Conservation (phyloP, 2,797 vertebrate species). For the Lindbergichthys nudifrons region DNA sequence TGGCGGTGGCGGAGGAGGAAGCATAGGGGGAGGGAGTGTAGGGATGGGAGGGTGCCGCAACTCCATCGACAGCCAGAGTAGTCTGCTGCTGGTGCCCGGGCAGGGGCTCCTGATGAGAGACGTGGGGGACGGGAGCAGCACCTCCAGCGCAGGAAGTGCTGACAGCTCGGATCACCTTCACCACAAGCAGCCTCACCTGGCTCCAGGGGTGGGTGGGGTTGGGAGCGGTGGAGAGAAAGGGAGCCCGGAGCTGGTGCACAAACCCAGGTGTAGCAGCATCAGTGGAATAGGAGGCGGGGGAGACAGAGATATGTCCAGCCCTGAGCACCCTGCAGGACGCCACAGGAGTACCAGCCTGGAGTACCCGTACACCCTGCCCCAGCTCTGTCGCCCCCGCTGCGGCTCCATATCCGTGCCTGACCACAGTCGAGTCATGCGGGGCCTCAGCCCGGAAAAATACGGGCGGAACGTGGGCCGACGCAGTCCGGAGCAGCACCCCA, state of each 20-base stretch:
- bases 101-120: constrained; percentile 90
- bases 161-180: constrained; percentile 93
- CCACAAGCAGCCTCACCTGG: constrained; percentile 88
- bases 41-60: constrained; percentile 89
- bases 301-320: constrained; percentile 78
- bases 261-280: constrained; percentile 81
- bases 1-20: constrained; percentile 50
- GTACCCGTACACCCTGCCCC: constrained; percentile 86
- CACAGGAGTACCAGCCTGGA: constrained; percentile 93
- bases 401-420: constrained; percentile 90
- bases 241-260: constrained; percentile 89
- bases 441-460: constrained; percentile 93
- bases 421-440: constrained; percentile 88
- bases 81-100: constrained; percentile 89
- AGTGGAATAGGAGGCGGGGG: constrained; percentile 70
- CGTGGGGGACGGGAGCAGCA: constrained; percentile 95
- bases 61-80: constrained; percentile 96
- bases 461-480: constrained; percentile 84
- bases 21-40: constrained; percentile 33
- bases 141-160: constrained; percentile 93
- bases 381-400: constrained; percentile 86
- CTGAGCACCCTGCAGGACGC: constrained; percentile 84
- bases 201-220: constrained; percentile 57
- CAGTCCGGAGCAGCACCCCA: constrained; percentile 87
- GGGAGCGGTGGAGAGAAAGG: constrained; percentile 66